These are phyloP conservation scores for Erebia palarica DNA, from an alignment of 2,888 invertebrate species.

Conservation along the genomic window DNA sequence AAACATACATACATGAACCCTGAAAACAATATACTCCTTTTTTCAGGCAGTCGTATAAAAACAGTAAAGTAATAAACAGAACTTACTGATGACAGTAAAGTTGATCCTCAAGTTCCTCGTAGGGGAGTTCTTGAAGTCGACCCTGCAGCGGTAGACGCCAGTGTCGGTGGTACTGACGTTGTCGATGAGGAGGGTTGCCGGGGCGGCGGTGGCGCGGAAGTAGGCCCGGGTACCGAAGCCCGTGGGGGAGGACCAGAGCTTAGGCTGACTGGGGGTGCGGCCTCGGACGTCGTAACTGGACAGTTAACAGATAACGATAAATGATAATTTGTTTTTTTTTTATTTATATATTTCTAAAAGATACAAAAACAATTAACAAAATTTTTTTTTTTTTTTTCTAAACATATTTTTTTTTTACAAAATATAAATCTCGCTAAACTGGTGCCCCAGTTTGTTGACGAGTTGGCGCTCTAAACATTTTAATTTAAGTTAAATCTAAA, in stretches of 20 bases:
- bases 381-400: too few relatives aligned
- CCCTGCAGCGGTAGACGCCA: constrained; percentile 93
- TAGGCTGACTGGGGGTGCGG: constrained; percentile 87
- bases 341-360: too few relatives aligned
- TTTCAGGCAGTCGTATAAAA: too few relatives aligned
- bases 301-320: background rate
- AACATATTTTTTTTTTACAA: too few relatives aligned
- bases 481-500: too few relatives aligned
- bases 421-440: too few relatives aligned
- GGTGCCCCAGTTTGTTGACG: too few relatives aligned
- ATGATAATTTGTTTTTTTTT: too few relatives aligned
- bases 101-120: constrained; percentile 94
- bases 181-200: constrained; percentile 89
- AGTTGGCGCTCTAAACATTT: too few relatives aligned
- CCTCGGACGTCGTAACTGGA: constrained; percentile 90
- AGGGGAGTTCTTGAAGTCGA: constrained; percentile 94
- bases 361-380: too few relatives aligned
- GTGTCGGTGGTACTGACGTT: constrained; percentile 88
- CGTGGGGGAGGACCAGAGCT: constrained; percentile 90
- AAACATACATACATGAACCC: too few relatives aligned
- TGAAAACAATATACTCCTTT: too few relatives aligned
- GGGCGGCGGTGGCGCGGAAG: constrained; percentile 88
- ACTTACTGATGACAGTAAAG: constrained; percentile 94
- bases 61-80: background rate
- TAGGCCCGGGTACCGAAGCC: constrained; percentile 89